Evolutionary conservation across 2,888 invertebrate species (phyloP).

Genomic region (Patella caerulea): DNA sequence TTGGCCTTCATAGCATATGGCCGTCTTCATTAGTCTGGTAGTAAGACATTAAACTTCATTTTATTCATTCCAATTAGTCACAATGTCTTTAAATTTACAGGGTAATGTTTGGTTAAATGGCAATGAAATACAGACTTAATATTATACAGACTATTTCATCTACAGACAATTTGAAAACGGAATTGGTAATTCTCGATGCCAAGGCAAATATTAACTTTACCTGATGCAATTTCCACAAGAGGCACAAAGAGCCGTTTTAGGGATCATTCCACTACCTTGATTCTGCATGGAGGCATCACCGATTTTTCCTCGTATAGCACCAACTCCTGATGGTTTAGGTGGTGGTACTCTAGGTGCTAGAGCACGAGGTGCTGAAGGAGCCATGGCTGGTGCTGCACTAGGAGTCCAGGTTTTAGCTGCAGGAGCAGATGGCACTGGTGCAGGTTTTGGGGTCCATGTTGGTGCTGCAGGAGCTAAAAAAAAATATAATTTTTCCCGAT

Average conservation of each 20-base stretch:
- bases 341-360: constrained; percentile 40
- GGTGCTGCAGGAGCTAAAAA: constrained; percentile 47
- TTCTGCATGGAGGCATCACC: constrained; percentile 59
- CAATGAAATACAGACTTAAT: not conserved
- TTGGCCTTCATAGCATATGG: too few species aligned
- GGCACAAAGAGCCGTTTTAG: constrained; percentile 48
- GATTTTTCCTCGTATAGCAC: constrained; percentile 57
- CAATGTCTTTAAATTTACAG: too few species aligned
- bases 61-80: too few species aligned
- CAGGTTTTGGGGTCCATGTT: constrained; percentile 50
- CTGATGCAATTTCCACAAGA: constrained; percentile 61
- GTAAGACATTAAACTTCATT: too few species aligned
- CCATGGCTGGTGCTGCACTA: constrained; percentile 37
- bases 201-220: constrained; percentile 34
- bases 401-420: constrained; percentile 44
- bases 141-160: too few species aligned
- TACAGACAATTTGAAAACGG: too few species aligned
- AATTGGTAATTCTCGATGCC: too few species aligned
- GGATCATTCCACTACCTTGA: constrained; percentile 48
- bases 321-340: constrained; percentile 54
- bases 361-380: constrained; percentile 28
- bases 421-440: constrained; percentile 39
- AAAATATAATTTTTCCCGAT: too few species aligned
- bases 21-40: too few species aligned
- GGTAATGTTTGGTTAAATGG: too few species aligned